Percentiles rank a stretch among this genome's conserved stretches.
These are phyloP conservation scores for Urocolius indicus DNA, from an alignment of 2,113 vertebrate species.

Conservation along the genomic window DNA sequence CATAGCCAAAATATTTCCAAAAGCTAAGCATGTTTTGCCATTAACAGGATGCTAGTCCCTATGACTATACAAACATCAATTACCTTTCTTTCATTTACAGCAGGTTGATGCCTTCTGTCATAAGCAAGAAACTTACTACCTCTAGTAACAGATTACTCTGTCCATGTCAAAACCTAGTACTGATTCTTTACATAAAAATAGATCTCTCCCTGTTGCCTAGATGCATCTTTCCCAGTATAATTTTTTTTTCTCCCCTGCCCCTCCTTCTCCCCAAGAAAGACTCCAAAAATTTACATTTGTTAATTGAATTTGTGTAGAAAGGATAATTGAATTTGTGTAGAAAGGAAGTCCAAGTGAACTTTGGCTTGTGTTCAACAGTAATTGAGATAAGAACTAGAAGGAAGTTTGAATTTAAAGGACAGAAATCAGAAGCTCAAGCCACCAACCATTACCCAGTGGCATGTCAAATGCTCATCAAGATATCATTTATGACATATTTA, in stretches of 20 bases:
- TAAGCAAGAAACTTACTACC: neutral
- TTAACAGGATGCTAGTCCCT: neutral
- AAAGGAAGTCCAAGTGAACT: constrained; percentile 18
- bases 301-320: constrained; percentile 1
- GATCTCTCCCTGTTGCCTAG: neutral
- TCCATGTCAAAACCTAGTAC: neutral
- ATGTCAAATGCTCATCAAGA: constrained; percentile 19
- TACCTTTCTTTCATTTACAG: neutral
- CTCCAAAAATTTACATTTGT: neutral
- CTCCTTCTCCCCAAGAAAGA: neutral
- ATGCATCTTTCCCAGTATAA: neutral
- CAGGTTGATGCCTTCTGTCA: neutral
- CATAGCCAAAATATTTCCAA: neutral
- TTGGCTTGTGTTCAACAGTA: constrained; percentile 21
- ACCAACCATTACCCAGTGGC: neutral
- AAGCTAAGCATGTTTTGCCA: neutral
- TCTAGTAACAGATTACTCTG: neutral
- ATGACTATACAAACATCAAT: neutral
- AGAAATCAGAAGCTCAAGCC: neutral
- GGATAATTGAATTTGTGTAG: constrained; percentile 8
- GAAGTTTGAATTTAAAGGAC: neutral
- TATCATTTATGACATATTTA: neutral
- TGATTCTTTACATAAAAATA: neutral
- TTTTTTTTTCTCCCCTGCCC: neutral
- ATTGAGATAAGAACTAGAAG: constrained; percentile 22